A percentile compares a stretch with the other conserved stretches of the same genome.
Conservation (phyloP, 1,140 invertebrate species). For the Sitophilus oryzae region DNA sequence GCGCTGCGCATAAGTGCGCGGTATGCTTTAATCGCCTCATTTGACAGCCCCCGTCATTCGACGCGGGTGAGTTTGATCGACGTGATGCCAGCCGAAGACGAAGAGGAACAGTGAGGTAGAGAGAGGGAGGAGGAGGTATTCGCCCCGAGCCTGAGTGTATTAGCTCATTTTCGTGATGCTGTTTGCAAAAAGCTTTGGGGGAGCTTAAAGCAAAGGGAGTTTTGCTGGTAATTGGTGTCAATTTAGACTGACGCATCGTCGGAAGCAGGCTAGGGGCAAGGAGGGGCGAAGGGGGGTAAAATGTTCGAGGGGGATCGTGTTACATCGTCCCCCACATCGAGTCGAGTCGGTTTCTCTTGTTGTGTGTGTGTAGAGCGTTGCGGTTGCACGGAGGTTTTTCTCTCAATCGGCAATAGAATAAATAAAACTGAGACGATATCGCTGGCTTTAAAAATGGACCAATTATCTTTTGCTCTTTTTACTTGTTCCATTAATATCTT, state of each 20-base stretch:
- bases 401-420: too few relatives aligned
- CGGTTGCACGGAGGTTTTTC: too few relatives aligned
- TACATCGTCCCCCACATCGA: conserved; percentile 40
- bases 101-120: background rate
- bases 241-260: conserved; percentile 52
- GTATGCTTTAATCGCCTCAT: background rate
- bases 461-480: too few relatives aligned
- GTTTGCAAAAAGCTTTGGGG: conserved; percentile 41
- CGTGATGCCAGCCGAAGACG: background rate
- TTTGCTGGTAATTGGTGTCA: conserved; percentile 66
- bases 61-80: background rate
- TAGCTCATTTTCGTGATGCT: conserved; percentile 44
- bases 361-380: too few relatives aligned
- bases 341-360: too few relatives aligned
- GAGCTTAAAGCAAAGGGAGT: conserved; percentile 50
- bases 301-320: conserved; percentile 41
- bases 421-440: too few relatives aligned
- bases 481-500: too few relatives aligned
- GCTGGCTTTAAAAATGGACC: too few relatives aligned
- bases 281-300: too few relatives aligned
- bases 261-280: too few relatives aligned
- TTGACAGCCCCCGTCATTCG: background rate
- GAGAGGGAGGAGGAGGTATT: conserved; percentile 19
- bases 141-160: conserved; percentile 38
- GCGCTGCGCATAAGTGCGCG: too few relatives aligned